Conservation (phyloP, 2,888 invertebrate species). For the Prostheceraeus crozeri region DNA sequence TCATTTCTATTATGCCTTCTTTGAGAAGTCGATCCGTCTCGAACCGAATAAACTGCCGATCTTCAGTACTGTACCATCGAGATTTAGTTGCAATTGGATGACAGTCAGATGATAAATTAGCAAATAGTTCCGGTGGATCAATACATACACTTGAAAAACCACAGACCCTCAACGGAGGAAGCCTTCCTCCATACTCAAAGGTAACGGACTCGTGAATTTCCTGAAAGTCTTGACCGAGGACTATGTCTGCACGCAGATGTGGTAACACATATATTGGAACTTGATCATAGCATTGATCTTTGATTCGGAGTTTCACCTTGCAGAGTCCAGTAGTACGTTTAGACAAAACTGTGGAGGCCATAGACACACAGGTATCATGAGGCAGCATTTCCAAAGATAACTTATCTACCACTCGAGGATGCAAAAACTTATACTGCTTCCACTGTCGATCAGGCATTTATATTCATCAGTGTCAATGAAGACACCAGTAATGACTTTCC, state of each 20-base stretch:
- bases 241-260: conserved; percentile 3
- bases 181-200: not conserved
- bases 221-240: conserved; percentile 24
- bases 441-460: conserved; percentile 33
- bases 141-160: not conserved
- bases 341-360: conserved; percentile 21
- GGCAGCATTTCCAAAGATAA: conserved; percentile 7
- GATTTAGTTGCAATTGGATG: conserved; percentile 30
- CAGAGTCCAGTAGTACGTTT: not conserved
- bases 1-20: conserved; percentile 39
- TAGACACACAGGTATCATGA: not conserved
- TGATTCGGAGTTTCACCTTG: conserved; percentile 5
- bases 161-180: conserved; percentile 7
- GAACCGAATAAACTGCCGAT: conserved; percentile 19
- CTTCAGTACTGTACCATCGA: conserved; percentile 22
- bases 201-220: conserved; percentile 14
- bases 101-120: conserved; percentile 24
- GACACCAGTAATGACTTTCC: too few species aligned
- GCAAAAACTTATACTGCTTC: conserved; percentile 19
- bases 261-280: conserved; percentile 12
- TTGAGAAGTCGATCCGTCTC: conserved; percentile 13
- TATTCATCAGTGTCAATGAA: too few species aligned
- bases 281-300: conserved; percentile 9
- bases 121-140: conserved; percentile 22
- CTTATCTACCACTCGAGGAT: conserved; percentile 1